These are phyloP conservation scores for Oreochromis spilurus DNA, from an alignment of 2,113 vertebrate species.

Conservation along the genomic window DNA sequence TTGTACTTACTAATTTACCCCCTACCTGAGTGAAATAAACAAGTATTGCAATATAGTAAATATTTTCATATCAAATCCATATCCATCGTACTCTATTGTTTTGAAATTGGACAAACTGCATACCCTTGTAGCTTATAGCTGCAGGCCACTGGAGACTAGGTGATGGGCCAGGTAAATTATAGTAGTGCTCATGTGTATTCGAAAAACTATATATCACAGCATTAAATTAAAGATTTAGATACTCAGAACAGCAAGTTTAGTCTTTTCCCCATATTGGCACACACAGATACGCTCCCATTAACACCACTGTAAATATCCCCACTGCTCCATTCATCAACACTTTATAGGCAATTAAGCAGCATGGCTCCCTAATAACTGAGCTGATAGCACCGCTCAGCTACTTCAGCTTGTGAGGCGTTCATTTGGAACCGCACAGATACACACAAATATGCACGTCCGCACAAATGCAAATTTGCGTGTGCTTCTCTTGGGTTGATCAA, in stretches of 20 bases:
- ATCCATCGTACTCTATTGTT: not conserved
- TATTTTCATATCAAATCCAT: not conserved
- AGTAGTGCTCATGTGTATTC: not conserved
- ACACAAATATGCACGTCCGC: not conserved
- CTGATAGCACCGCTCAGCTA: not conserved
- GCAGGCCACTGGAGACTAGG: not conserved
- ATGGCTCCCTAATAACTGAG: constrained; percentile 20
- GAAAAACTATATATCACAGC: not conserved
- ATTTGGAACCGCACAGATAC: not conserved
- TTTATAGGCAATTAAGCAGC: constrained; percentile 67
- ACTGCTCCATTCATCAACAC: constrained; percentile 50
- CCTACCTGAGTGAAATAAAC: not conserved
- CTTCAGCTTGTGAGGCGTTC: not conserved
- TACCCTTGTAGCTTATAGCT: not conserved
- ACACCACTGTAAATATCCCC: constrained; percentile 48
- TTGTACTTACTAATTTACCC: not conserved
- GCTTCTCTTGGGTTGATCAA: not conserved
- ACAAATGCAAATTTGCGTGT: not conserved
- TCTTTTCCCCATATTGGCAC: not conserved
- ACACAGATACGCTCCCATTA: constrained; percentile 28
- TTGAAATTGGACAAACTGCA: not conserved
- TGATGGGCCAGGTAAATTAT: not conserved
- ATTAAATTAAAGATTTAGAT: not conserved
- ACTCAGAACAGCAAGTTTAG: not conserved
- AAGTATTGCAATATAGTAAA: not conserved